Evolutionary conservation across 2,113 vertebrate species (phyloP).

Genomic region (Malurus alboscapulatus): DNA sequence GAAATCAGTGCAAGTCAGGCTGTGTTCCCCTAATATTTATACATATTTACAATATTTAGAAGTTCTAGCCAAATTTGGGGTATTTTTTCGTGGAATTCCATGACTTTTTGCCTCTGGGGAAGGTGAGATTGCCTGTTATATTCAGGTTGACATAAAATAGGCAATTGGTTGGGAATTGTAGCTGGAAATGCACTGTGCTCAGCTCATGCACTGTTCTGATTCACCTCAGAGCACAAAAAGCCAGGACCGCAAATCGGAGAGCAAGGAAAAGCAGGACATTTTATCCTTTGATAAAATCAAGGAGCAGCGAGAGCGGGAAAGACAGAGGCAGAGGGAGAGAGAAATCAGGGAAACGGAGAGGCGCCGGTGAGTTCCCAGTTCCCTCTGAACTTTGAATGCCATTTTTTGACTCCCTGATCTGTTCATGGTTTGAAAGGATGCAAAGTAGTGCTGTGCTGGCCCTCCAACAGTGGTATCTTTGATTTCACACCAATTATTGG

Average conservation of each 20-base stretch:
- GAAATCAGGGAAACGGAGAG: slow-evolving; percentile 92
- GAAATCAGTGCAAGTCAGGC: background rate
- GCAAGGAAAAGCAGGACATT: slow-evolving; percentile 93
- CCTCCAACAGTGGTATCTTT: rapidly evolving
- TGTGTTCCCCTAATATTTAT: background rate
- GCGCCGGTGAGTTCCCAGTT: slow-evolving; percentile 72
- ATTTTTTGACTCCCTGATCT: background rate
- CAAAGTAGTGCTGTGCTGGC: background rate
- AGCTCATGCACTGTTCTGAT: background rate
- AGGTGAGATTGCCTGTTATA: rapidly evolving
- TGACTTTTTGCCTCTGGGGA: background rate
- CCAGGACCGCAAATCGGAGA: slow-evolving; percentile 85
- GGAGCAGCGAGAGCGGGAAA: slow-evolving; percentile 90
- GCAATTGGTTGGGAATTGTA: background rate
- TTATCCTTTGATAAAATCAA: slow-evolving; percentile 97
- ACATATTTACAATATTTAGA: background rate
- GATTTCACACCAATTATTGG: rapidly evolving
- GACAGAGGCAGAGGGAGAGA: slow-evolving; percentile 90
- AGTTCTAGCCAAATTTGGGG: background rate
- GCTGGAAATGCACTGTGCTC: background rate
- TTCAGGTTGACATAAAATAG: background rate
- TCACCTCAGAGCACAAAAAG: slow-evolving; percentile 86
- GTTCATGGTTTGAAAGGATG: background rate
- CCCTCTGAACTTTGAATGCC: rapidly evolving
- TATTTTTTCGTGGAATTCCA: background rate